Evolutionary conservation across 2,797 vertebrate species (phyloP).

Genomic region (Malacoraja senta): DNA sequence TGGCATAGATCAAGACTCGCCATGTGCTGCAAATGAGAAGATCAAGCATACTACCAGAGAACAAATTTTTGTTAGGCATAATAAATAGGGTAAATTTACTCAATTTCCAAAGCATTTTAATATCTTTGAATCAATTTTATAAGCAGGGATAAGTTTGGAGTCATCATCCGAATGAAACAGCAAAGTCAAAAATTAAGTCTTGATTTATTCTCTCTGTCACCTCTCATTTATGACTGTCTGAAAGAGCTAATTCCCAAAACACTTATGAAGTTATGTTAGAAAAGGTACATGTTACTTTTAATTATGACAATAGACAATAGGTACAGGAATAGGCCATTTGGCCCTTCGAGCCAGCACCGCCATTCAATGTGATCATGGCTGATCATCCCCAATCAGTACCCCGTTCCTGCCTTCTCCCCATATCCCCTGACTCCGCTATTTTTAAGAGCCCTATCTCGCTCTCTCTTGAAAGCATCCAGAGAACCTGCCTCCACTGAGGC

Average conservation of each 20-base stretch:
- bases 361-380: too few species aligned
- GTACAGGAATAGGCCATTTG: too few species aligned
- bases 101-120: slow-evolving; percentile 6
- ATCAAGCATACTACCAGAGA: neutral
- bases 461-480: too few species aligned
- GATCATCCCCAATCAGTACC: too few species aligned
- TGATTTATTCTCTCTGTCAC: neutral
- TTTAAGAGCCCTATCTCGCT: too few species aligned
- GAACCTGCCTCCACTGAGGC: too few species aligned
- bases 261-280: neutral
- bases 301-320: too few species aligned
- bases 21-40: slow-evolving; percentile 8
- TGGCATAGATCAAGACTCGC: neutral
- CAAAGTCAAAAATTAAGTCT: too few species aligned
- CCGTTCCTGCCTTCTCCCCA: too few species aligned
- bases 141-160: neutral
- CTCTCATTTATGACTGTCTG: neutral
- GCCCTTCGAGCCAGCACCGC: too few species aligned
- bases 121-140: neutral
- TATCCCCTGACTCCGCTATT: too few species aligned
- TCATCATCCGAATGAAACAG: neutral
- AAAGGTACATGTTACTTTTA: neutral
- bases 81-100: neutral
- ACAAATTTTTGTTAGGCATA: neutral
- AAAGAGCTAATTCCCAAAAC: too few species aligned